Conservation (phyloP, 1,140 invertebrate genomes). For the Aphis gossypii region DNA sequence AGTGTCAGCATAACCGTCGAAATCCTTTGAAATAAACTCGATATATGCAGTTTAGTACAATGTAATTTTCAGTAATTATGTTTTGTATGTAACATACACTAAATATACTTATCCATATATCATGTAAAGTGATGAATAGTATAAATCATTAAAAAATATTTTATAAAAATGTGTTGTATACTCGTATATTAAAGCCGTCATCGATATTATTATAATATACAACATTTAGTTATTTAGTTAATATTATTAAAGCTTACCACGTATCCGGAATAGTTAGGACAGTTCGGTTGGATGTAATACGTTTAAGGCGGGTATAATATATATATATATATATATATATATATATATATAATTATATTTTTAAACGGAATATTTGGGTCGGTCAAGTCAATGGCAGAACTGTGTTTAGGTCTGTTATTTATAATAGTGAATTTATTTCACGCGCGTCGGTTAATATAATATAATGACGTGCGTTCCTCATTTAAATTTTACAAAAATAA, state of each 20-base stretch:
- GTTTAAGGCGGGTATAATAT: neutral
- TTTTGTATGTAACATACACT: neutral
- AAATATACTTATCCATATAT: neutral
- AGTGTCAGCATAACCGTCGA: slow-evolving; percentile 26
- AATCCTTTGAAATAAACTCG: slow-evolving; percentile 32
- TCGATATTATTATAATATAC: neutral
- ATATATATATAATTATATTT: slow-evolving; percentile 17
- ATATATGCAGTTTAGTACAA: neutral
- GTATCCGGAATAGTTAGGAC: neutral
- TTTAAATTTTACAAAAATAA: slow-evolving; percentile 11
- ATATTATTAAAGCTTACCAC: neutral
- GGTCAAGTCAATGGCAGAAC: neutral
- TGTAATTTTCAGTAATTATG: slow-evolving; percentile 12
- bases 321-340: neutral
- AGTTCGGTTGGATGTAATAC: neutral
- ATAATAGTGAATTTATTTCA: slow-evolving; percentile 34
- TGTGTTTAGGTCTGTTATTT: slow-evolving; percentile 3
- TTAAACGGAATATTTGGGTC: slow-evolving; percentile 4
- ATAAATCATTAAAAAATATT: neutral
- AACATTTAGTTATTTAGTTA: neutral
- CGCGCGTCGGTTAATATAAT: slow-evolving; percentile 13
- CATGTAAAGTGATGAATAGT: neutral
- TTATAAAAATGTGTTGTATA: neutral
- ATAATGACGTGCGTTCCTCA: slow-evolving; percentile 10
- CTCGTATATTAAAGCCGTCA: neutral